Base-by-base conservation (phyloP, 2,888 invertebrate species). In the Hecatera dysodea region DNA sequence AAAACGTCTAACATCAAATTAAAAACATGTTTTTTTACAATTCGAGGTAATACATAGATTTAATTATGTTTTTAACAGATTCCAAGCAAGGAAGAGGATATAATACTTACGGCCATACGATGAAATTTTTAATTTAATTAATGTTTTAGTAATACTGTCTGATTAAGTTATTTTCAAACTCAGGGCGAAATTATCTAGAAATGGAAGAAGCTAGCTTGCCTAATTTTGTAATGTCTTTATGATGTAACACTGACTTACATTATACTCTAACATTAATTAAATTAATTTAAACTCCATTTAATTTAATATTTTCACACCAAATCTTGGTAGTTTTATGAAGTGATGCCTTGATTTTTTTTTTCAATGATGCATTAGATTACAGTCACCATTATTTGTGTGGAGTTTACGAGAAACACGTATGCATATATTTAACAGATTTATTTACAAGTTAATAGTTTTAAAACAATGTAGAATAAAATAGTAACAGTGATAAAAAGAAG, bases 201-300 rank as follows among this genome's bases (percentile, higher is more conserved):
- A 67, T 72, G 29, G 48, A 65, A 46, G 22, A 82, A 81, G 78
- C 83, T 83, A 85, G 81, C 85, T 78, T 81, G 81, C 44, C 75
- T 83, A 81, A 59, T 63, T 17, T 64, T 70, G 70, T 55, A 39
- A 52, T 64, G 57, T 68, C 53, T 52, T 63, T 60, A 57, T 52
- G 55, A 67, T 68, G 39, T 53, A 82, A 67, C 69, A 68, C 53
- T 61, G 60, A 77, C 56, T 72, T 65, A 62, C 59, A 46, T 52
- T 46, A 46, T 9, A 82, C 69, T 74, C 65, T 78, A 78, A 84
- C 78, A 82, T 73, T 82, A 75, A 82, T 82, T 75, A 69, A 75
- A 84, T 83, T 67, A 75, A 55, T 56, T 44, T 29, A 44, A 64
- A 52, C 53, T 56, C 36, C 36, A 63, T 59, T 64, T 22, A 60